Evolutionary conservation across 2,797 vertebrate species (phyloP).

Genomic region (Acipenser transmontanus): DNA sequence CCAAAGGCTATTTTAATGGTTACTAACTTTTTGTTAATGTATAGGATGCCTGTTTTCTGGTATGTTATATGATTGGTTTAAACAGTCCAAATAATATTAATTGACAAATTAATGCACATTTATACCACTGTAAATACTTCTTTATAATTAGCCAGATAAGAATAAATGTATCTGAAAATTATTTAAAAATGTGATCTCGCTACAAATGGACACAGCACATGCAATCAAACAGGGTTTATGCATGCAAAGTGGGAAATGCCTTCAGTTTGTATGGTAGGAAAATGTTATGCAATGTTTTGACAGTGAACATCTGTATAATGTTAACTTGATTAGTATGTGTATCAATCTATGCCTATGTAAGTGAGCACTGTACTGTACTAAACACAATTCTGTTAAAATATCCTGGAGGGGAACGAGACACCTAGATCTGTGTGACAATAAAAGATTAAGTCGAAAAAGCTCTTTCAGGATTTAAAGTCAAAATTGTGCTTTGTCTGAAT

Average conservation of each 20-base stretch:
- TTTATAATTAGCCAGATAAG: slow-evolving; percentile 29
- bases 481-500: slow-evolving; percentile 41
- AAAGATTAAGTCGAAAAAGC: slow-evolving; percentile 27
- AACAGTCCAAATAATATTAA: slow-evolving; percentile 42
- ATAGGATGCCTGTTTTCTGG: slow-evolving; percentile 37
- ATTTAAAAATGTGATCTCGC: slow-evolving; percentile 14
- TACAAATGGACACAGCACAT: not conserved
- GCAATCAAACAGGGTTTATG: not conserved
- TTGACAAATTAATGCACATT: slow-evolving; percentile 71
- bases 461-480: slow-evolving; percentile 25
- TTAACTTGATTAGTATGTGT: slow-evolving; percentile 60
- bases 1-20: slow-evolving; percentile 47
- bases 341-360: slow-evolving; percentile 63
- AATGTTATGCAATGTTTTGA: slow-evolving; percentile 11
- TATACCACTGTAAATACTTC: slow-evolving; percentile 34
- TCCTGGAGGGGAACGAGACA: slow-evolving; percentile 1
- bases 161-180: slow-evolving; percentile 11
- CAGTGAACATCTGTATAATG: slow-evolving; percentile 15
- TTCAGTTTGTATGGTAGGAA: slow-evolving; percentile 13
- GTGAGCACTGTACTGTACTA: slow-evolving; percentile 66
- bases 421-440: slow-evolving; percentile 8
- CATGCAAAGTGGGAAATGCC: not conserved
- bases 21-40: slow-evolving; percentile 36
- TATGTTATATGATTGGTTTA: slow-evolving; percentile 39
- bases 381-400: slow-evolving; percentile 41